A percentile compares a stretch with the other conserved stretches of the same genome.
Conservation (phyloP, 2,888 invertebrate species). For the Ceriagrion tenellum region DNA sequence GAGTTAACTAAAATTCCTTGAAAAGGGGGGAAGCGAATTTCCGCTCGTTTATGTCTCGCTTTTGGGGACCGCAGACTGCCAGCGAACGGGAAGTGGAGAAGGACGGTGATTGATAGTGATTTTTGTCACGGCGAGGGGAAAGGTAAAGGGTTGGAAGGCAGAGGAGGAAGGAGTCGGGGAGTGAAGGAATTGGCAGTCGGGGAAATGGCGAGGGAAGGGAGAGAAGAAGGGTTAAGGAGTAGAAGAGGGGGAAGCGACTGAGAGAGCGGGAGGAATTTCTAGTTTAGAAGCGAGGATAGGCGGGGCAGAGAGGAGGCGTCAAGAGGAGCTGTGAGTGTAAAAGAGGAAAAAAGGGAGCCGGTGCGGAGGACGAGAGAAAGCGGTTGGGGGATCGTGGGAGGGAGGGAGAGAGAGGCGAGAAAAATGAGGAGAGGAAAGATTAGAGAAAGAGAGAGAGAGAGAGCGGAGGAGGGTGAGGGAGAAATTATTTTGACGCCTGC, state of each 20-base stretch:
- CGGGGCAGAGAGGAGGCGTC: neutral
- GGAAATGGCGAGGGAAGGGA: neutral
- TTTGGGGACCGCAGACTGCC: neutral
- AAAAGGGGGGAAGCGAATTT: neutral
- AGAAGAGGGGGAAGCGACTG: neutral
- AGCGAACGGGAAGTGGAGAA: neutral
- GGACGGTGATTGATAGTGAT: conserved; percentile 47
- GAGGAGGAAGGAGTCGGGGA: neutral
- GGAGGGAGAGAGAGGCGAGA: neutral
- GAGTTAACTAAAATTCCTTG: neutral
- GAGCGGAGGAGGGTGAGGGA: neutral
- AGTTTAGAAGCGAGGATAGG: neutral
- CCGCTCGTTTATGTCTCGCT: neutral
- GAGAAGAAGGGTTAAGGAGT: neutral
- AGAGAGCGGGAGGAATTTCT: neutral
- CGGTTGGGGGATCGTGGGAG: neutral
- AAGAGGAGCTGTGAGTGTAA: neutral
- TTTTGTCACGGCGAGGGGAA: conserved; percentile 9
- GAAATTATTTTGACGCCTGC: neutral
- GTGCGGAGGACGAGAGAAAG: neutral
- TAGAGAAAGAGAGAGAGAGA: too few species aligned
- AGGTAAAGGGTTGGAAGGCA: neutral
- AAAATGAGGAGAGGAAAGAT: neutral
- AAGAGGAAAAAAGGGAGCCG: neutral
- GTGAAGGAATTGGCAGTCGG: neutral